Evolutionary conservation across 2,888 invertebrate genomes (phyloP).

Genomic region (Cataglyphis albicans): DNA sequence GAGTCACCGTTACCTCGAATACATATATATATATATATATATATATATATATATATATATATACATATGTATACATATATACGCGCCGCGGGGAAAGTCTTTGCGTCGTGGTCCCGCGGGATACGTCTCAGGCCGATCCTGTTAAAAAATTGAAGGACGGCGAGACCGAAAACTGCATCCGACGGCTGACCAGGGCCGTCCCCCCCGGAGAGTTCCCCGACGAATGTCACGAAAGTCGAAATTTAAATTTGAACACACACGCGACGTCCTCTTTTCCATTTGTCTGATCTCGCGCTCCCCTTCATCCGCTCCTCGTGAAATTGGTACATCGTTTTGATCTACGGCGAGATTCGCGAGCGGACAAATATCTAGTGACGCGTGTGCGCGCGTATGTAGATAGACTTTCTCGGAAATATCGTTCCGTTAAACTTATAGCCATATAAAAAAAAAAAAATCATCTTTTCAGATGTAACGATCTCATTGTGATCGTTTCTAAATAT

Average conservation of each 20-base stretch:
- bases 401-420: not conserved
- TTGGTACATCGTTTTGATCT: slow-evolving; percentile 78
- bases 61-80: slow-evolving; percentile 14
- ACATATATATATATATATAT: not conserved
- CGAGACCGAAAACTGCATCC: slow-evolving; percentile 82
- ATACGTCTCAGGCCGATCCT: slow-evolving; percentile 74
- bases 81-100: slow-evolving; percentile 63
- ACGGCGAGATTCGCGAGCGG: slow-evolving; percentile 65
- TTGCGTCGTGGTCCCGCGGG: slow-evolving; percentile 68
- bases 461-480: not conserved
- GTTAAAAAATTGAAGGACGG: slow-evolving; percentile 85
- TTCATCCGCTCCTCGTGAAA: slow-evolving; percentile 66
- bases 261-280: slow-evolving; percentile 56
- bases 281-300: slow-evolving; percentile 48
- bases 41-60: slow-evolving; percentile 7
- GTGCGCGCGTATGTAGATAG: slow-evolving; percentile 11
- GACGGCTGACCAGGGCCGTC: slow-evolving; percentile 83
- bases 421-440: not conserved
- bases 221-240: slow-evolving; percentile 77
- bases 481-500: not conserved
- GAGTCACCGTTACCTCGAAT: slow-evolving; percentile 67
- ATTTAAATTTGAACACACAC: slow-evolving; percentile 84
- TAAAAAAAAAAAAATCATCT: not conserved
- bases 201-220: slow-evolving; percentile 68
- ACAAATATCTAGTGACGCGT: slow-evolving; percentile 50